phyloP scores from a whole-genome alignment of 1,140 invertebrate genomes.

The Drosophila neocordata region DNA sequence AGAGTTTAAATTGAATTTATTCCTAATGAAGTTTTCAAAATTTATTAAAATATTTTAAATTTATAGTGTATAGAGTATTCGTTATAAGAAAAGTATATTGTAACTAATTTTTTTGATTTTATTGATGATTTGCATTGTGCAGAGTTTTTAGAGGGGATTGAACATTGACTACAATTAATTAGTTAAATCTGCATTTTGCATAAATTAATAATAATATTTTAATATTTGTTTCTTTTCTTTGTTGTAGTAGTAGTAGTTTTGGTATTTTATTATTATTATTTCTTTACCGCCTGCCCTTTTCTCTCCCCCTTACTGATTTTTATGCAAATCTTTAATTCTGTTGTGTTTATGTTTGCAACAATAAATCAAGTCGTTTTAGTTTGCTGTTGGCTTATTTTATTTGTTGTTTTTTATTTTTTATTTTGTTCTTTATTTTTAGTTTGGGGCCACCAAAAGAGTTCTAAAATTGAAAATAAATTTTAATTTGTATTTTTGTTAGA shows the following conservation, averaged over 20 bases:
- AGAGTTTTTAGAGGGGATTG: conserved; percentile 67
- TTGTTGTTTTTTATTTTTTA: conserved; percentile 18
- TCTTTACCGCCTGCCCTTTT: not conserved
- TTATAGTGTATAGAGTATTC: no score
- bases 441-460: conserved; percentile 48
- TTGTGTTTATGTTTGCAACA: conserved; percentile 30
- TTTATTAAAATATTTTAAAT: no score
- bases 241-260: conserved; percentile 8
- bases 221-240: conserved; percentile 54
- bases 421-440: conserved; percentile 53
- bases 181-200: conserved; percentile 78
- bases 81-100: not conserved
- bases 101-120: conserved; percentile 18
- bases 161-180: conserved; percentile 78
- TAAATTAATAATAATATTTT: conserved; percentile 75
- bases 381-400: conserved; percentile 34
- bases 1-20: no score
- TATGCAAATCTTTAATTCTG: conserved; percentile 13
- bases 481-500: not conserved
- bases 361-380: conserved; percentile 46
- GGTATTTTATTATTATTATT: conserved; percentile 7
- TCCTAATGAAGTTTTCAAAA: no score
- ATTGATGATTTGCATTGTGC: conserved; percentile 71
- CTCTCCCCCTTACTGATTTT: not conserved
- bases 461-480: not conserved